Evolutionary conservation across 2,888 invertebrate species (phyloP), one percentile per base, ranked within the genome.

Genomic region (Graphium colonna): DNA sequence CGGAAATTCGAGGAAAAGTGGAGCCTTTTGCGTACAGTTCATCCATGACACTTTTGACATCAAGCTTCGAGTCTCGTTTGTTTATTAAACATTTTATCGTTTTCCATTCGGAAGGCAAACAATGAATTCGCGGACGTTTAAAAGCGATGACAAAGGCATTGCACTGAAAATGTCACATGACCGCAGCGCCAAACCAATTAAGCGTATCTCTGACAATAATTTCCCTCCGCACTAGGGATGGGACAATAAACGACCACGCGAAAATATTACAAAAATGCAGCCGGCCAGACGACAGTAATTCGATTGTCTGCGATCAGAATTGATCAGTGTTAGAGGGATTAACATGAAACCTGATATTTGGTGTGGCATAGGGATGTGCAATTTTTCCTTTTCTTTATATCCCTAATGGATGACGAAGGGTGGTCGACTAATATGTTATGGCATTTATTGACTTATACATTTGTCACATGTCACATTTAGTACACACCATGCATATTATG

Each of bases 281-380:
- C 66, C 72, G 73, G 79, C 79, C 87, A 86, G 86, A 82, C 81
- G 85, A 77, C 76, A 74, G 71, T 84, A 87, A 89, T 84, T 85
- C 82, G 77, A 88, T 89, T 82, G 82, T 81, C 79, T 75, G 80
- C 75, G 73, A 79, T 82, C 87, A 73, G 80, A 77, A 75, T 65
- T 75, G 77, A 88, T 88, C 81, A 83, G 76, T 76, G 83, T 82
- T 82, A 82, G 79, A 70, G 74, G 81, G 83, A 87, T 87, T 80
- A 82, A 79, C 82, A 77, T 77, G 88, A 86, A 82, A 88, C 84
- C 79, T 82, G 88, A 89, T 89, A 87, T 86, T 83, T 81, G 79
- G 77, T 68, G 71, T 82, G 85, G 85, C 79, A 67, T 13, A 21
- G 41, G 40, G 54, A 49, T 45, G 73, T 76, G 68, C 82, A 84